Conservation (phyloP, 2,113 vertebrate genomes). For the Alexandromys fortis region DNA sequence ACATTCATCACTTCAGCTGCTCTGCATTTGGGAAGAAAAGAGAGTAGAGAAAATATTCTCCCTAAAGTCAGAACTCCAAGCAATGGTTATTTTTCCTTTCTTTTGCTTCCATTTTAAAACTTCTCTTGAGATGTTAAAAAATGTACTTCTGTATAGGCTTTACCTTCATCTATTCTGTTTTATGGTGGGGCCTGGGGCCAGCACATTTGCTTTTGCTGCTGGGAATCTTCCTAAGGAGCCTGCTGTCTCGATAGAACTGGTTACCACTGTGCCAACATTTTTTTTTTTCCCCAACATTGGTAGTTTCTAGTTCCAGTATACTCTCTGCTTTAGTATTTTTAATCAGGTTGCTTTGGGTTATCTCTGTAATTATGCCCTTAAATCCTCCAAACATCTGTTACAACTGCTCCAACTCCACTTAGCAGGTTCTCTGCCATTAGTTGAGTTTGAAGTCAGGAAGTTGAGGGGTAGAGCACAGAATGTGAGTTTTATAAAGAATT, state of each 20-base stretch:
- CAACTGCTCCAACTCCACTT: not conserved
- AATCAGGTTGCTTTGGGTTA: not conserved
- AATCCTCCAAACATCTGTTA: not conserved
- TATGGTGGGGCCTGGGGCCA: not conserved
- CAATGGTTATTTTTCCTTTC: not conserved
- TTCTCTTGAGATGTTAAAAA: not conserved
- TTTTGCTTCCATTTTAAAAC: not conserved
- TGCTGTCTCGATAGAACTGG: not conserved
- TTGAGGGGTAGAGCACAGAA: not conserved
- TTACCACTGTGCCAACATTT: not conserved
- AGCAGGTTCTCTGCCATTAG: not conserved
- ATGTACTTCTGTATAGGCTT: not conserved
- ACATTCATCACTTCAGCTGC: not conserved
- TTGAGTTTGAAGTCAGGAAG: not conserved
- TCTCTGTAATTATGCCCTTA: not conserved
- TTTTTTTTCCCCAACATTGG: not conserved
- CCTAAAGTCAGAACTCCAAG: not conserved
- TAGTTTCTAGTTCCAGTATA: not conserved
- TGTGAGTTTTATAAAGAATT: conserved; percentile 37
- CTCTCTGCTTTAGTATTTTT: not conserved
- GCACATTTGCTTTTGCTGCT: not conserved
- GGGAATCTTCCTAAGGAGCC: not conserved
- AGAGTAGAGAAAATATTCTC: not conserved
- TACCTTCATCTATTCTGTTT: not conserved
- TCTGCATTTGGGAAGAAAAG: not conserved